Percentiles rank a stretch among this genome's conserved stretches.
Evolutionary conservation across 1,140 invertebrate species (phyloP).

Genomic region (Acyrthosiphon pisum): DNA sequence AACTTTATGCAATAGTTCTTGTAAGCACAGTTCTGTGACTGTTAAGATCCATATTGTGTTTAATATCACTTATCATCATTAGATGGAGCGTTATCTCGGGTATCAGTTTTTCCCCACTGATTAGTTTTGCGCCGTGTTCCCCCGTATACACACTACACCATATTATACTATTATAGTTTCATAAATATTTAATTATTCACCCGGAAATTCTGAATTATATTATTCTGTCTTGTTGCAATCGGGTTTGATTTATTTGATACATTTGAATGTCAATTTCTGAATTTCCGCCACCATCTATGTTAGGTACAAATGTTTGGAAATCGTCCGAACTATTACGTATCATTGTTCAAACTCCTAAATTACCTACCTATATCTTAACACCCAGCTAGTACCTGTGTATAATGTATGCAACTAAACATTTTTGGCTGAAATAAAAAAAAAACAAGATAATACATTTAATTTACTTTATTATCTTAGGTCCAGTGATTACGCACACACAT

Average conservation of each 20-base stretch:
- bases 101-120: too few relatives aligned
- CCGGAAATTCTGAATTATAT: not conserved
- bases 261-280: not conserved
- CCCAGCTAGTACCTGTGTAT: not conserved
- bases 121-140: too few relatives aligned
- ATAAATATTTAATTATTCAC: not conserved
- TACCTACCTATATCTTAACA: too few relatives aligned
- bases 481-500: too few relatives aligned
- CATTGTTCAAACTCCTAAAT: not conserved
- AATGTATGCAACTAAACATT: not conserved
- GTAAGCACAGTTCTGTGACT: too few relatives aligned
- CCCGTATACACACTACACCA: not conserved
- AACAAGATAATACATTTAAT: too few relatives aligned
- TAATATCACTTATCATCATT: too few relatives aligned
- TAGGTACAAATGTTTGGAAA: not conserved
- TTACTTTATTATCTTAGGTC: not conserved
- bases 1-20: too few relatives aligned
- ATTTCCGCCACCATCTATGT: not conserved
- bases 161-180: not conserved
- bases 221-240: not conserved
- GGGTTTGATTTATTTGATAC: not conserved
- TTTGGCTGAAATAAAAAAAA: not conserved
- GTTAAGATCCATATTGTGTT: too few relatives aligned
- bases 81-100: too few relatives aligned
- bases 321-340: too few relatives aligned